Conservation (phyloP, 2,113 vertebrate species). For the Rutilus rutilus region DNA sequence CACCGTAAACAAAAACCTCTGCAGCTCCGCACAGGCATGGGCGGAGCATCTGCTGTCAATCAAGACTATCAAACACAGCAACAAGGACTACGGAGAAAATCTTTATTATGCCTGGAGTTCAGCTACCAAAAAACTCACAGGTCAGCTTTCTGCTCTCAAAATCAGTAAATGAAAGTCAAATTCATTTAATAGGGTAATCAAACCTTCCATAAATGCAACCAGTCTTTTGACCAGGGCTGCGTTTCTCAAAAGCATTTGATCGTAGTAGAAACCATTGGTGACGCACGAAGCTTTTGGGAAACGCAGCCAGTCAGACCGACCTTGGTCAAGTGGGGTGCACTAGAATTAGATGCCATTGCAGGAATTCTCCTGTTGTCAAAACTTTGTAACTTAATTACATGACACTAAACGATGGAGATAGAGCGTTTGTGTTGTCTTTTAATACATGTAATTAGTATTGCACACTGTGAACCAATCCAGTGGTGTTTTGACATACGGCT, state of each 20-base stretch:
- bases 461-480: background rate
- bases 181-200: background rate
- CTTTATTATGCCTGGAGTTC: slow-evolving; percentile 67
- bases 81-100: slow-evolving; percentile 64
- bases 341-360: background rate
- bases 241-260: no score
- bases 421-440: background rate
- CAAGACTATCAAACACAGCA: slow-evolving; percentile 63
- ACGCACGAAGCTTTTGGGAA: no score
- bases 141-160: slow-evolving; percentile 4
- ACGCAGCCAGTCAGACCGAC: background rate
- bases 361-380: background rate
- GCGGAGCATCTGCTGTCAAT: slow-evolving; percentile 62
- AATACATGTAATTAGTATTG: background rate
- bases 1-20: slow-evolving; percentile 56
- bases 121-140: slow-evolving; percentile 33
- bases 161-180: background rate
- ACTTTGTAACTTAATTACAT: background rate
- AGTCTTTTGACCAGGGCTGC: background rate
- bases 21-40: slow-evolving; percentile 61
- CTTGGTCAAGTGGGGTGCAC: background rate
- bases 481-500: background rate
- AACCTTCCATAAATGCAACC: background rate
- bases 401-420: background rate
- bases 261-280: no score